Evolutionary conservation across 1,140 invertebrate genomes (phyloP).

Genomic region (Polypedilum vanderplanki): DNA sequence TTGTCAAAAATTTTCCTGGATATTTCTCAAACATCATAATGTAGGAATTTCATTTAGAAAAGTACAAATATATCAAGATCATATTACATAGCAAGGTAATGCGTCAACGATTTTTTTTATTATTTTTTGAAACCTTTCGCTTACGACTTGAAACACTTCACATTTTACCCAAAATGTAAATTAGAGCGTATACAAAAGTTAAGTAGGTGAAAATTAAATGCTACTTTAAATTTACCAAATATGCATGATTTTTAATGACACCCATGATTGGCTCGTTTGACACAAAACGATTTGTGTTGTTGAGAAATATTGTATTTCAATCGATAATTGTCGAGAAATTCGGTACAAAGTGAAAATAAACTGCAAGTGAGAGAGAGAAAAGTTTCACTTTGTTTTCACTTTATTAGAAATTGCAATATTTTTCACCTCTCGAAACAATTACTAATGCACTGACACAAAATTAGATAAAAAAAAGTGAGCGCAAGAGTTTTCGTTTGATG

Average conservation of each 20-base stretch:
- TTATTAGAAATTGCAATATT: constrained; percentile 19
- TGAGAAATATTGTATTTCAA: too few relatives aligned
- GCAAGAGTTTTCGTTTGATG: neutral
- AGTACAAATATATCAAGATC: constrained; percentile 12
- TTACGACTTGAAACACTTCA: neutral
- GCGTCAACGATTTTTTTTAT: neutral
- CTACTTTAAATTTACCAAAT: neutral
- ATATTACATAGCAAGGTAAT: constrained; percentile 1
- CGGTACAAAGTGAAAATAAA: too few relatives aligned
- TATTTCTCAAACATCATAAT: neutral
- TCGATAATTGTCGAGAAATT: too few relatives aligned
- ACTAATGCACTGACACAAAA: constrained; percentile 10
- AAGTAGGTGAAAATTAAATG: constrained; percentile 8
- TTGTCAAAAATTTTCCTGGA: too few relatives aligned
- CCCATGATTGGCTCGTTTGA: too few relatives aligned
- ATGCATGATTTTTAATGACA: neutral
- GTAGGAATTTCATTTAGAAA: neutral
- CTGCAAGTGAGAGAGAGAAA: neutral
- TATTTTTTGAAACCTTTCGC: constrained; percentile 4
- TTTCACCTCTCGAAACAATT: constrained; percentile 17
- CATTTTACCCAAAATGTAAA: constrained; percentile 19
- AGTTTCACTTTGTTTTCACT: constrained; percentile 12
- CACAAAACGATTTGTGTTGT: too few relatives aligned
- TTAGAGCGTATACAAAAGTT: neutral
- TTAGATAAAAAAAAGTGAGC: constrained; percentile 4